These are phyloP conservation scores for Luffia ferchaultella DNA, from an alignment of 2,888 invertebrate species.

Conservation along the genomic window DNA sequence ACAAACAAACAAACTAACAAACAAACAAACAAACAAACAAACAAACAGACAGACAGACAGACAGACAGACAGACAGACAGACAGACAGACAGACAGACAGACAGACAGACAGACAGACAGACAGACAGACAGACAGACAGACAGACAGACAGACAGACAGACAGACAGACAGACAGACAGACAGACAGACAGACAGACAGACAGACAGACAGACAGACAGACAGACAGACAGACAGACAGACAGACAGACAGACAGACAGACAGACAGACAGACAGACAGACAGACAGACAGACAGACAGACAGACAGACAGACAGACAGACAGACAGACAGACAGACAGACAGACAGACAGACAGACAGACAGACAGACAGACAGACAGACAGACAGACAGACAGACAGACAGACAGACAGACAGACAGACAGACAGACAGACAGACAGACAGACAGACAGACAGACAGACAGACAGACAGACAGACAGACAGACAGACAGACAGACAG, in stretches of 20 bases:
- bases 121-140: conserved; percentile 14
- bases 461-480: conserved; percentile 16
- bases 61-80: conserved; percentile 14
- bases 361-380: conserved; percentile 13
- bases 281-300: conserved; percentile 16
- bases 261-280: conserved; percentile 17
- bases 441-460: conserved; percentile 16
- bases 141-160: conserved; percentile 15
- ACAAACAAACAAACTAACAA: conserved; percentile 14
- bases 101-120: conserved; percentile 14
- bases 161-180: conserved; percentile 15
- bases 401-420: conserved; percentile 13
- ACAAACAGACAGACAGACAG: too few species aligned
- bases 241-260: conserved; percentile 13
- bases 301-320: conserved; percentile 17
- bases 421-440: conserved; percentile 17
- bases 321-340: conserved; percentile 14
- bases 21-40: too few species aligned
- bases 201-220: conserved; percentile 12
- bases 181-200: conserved; percentile 12
- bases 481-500: conserved; percentile 19
- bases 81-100: conserved; percentile 15
- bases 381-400: conserved; percentile 14
- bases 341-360: conserved; percentile 12
- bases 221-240: conserved; percentile 14